These are phyloP conservation scores for Geodia barretti DNA, from an alignment of 37 sponge, comb jelly and placozoan species.

Conservation along the genomic window DNA sequence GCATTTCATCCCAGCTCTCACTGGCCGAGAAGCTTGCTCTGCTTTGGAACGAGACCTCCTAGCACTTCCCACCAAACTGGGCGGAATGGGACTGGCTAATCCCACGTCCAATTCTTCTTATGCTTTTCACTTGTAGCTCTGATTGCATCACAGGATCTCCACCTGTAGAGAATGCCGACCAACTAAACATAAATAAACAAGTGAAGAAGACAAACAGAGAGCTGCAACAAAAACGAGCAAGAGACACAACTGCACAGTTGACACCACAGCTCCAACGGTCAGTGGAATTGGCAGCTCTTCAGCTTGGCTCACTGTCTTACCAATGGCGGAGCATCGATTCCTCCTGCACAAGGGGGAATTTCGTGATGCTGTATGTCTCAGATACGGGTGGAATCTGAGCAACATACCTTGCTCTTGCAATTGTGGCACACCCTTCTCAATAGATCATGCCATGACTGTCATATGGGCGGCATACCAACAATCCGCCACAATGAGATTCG, in stretches of 20 bases:
- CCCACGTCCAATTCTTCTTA: no score
- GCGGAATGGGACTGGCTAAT: no score
- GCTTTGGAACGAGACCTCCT: constrained; percentile 26
- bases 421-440: constrained; percentile 13
- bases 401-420: not conserved
- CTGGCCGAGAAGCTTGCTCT: constrained; percentile 41
- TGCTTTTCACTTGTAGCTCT: constrained; percentile 20
- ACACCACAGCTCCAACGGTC: constrained; percentile 10
- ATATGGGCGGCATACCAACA: not conserved
- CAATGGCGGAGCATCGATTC: constrained; percentile 7
- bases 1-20: constrained; percentile 14
- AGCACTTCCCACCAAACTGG: constrained; percentile 32
- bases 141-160: constrained; percentile 16
- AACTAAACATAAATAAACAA: not conserved
- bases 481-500: constrained; percentile 20
- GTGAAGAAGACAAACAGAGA: constrained; percentile 6
- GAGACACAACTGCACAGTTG: not conserved
- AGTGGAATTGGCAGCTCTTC: constrained; percentile 34
- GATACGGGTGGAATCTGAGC: constrained; percentile 2
- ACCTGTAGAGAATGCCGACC: not conserved
- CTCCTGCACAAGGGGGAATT: constrained; percentile 22
- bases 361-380: constrained; percentile 21
- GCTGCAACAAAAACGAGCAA: not conserved
- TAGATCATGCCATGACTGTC: constrained; percentile 10
- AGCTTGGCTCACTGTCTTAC: not conserved